Conservation (phyloP, 2,113 vertebrate genomes). For the Enhydra lutris region DNA sequence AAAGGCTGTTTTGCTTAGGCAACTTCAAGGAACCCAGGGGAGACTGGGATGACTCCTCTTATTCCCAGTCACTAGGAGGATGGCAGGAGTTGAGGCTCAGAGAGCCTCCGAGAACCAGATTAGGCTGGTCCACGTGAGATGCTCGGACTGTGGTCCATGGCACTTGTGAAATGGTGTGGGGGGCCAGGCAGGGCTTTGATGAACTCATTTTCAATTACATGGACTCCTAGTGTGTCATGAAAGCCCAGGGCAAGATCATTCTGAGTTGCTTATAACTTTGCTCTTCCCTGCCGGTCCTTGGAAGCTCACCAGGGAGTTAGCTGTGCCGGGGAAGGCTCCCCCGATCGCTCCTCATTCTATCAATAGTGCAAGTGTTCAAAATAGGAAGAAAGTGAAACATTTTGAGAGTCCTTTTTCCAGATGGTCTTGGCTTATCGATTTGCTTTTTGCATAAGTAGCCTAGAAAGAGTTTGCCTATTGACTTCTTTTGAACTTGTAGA, state of each 20-base stretch:
- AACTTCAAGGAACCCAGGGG: background rate
- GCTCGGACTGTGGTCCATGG: background rate
- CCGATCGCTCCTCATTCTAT: background rate
- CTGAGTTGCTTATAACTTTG: slow-evolving; percentile 10
- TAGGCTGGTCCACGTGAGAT: background rate
- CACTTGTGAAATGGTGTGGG: background rate
- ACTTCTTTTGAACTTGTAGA: background rate
- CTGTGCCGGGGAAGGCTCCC: background rate
- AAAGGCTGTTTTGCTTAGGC: background rate
- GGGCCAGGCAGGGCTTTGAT: background rate
- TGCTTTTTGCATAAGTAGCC: background rate
- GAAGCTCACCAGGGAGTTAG: background rate
- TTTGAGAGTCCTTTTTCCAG: slow-evolving; percentile 10
- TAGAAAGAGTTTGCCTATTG: background rate
- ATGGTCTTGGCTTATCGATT: background rate
- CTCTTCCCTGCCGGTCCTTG: background rate
- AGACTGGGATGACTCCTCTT: background rate
- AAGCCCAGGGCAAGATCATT: background rate
- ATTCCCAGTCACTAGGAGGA: background rate
- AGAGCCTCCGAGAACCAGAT: background rate
- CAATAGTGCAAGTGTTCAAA: background rate
- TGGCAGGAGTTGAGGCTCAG: background rate
- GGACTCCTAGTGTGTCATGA: background rate
- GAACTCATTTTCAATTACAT: slow-evolving; percentile 19
- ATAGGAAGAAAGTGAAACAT: background rate